Conservation (phyloP, 2,113 vertebrate genomes). For the Apaloderma vittatum region DNA sequence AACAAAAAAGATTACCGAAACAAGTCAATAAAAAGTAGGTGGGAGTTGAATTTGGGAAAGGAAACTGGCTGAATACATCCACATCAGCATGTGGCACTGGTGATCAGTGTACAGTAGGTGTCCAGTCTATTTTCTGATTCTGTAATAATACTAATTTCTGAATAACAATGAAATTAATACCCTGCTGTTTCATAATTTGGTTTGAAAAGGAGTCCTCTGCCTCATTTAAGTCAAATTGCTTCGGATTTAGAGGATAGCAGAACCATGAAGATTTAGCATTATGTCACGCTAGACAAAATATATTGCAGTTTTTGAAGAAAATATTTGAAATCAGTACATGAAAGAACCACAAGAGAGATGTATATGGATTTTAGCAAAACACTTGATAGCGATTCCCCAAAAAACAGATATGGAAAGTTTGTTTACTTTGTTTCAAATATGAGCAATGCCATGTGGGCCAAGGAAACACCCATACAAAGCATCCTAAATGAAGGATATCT, state of each 20-base stretch:
- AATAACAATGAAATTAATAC: slow-evolving; percentile 58
- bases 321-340: not conserved
- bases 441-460: not conserved
- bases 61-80: not conserved
- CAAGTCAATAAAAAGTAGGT: not conserved
- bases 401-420: not conserved
- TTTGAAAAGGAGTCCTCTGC: slow-evolving; percentile 16
- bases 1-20: not conserved
- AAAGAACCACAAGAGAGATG: not conserved
- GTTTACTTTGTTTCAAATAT: not conserved
- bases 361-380: not conserved
- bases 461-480: too few species aligned
- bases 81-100: not conserved
- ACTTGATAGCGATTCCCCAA: not conserved
- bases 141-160: not conserved
- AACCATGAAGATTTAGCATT: not conserved
- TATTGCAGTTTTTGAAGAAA: not conserved
- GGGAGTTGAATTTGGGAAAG: not conserved
- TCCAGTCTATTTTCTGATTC: not conserved
- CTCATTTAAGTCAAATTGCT: slow-evolving; percentile 57
- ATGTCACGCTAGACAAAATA: not conserved
- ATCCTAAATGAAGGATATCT: not conserved
- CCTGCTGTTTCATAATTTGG: slow-evolving; percentile 55
- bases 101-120: not conserved
- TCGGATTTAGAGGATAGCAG: slow-evolving; percentile 23